Conservation (phyloP, 2,113 vertebrate species). For the Equus przewalskii region DNA sequence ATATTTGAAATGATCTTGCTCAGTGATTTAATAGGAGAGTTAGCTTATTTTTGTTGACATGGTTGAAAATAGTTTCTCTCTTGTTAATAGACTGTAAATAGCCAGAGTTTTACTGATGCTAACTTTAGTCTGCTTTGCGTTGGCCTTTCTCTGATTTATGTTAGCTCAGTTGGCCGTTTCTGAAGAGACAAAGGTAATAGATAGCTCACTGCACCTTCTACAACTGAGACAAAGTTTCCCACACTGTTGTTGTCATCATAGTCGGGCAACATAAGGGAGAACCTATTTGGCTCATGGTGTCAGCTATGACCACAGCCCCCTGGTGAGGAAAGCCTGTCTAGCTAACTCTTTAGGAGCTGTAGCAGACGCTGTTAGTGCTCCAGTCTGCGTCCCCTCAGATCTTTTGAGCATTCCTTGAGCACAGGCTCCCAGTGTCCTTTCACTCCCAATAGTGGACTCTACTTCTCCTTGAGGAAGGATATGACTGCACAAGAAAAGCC, state of each 20-base stretch:
- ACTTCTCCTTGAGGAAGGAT: neutral
- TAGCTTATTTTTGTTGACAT: neutral
- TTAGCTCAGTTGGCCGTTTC: neutral
- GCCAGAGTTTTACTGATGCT: neutral
- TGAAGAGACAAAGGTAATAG: neutral
- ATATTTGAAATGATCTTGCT: neutral
- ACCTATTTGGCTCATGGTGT: neutral
- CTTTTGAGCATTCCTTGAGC: neutral
- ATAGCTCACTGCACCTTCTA: neutral
- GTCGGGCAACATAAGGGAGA: neutral
- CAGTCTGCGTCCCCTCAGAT: no score
- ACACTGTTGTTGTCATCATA: rapidly evolving
- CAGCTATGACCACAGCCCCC: neutral
- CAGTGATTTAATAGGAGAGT: constrained; percentile 18
- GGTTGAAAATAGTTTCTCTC: neutral
- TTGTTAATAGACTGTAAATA: neutral
- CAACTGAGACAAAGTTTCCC: no score
- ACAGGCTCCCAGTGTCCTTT: neutral
- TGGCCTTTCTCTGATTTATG: neutral
- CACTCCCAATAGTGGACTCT: neutral
- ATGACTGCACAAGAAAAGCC: neutral
- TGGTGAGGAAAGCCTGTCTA: neutral
- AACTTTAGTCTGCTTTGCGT: neutral
- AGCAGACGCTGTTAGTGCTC: neutral
- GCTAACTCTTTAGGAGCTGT: neutral